Conservation (phyloP, 2,797 vertebrate genomes). For the Sciurus carolinensis region DNA sequence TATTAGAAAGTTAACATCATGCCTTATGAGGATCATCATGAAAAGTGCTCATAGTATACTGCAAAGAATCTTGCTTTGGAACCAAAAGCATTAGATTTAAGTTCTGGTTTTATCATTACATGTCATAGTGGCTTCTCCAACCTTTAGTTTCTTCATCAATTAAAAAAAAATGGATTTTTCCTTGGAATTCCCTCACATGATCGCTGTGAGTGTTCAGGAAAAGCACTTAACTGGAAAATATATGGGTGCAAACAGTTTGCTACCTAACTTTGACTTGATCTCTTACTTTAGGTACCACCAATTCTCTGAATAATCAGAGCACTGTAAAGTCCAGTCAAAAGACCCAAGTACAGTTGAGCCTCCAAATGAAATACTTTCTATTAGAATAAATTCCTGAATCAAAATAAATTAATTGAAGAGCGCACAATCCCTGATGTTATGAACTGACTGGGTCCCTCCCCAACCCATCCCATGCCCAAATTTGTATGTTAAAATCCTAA, state of each 20-base stretch:
- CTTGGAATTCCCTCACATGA: not conserved
- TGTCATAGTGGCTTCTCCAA: not conserved
- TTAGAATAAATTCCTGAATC: constrained; percentile 33
- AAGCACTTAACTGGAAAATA: not conserved
- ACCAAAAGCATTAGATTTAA: not conserved
- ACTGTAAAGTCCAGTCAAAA: not conserved
- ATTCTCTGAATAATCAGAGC: not conserved
- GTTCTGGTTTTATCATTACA: not conserved
- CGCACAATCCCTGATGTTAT: not conserved
- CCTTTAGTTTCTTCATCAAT: not conserved
- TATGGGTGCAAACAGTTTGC: not conserved
- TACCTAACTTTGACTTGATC: not conserved
- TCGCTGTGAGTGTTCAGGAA: not conserved
- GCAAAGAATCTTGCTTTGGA: not conserved
- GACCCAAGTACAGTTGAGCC: not conserved
- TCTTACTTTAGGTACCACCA: not conserved
- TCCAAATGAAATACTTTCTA: not conserved
- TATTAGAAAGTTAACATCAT: not conserved
- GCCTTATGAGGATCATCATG: not conserved
- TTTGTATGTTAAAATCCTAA: not conserved
- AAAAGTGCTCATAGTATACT: not conserved
- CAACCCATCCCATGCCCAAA: not conserved
- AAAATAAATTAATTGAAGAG: not conserved
- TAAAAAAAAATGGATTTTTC: not conserved
- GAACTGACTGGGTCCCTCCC: not conserved